phyloP scores from a whole-genome alignment of 2,113 vertebrate genomes.

The Sardina pilchardus region DNA sequence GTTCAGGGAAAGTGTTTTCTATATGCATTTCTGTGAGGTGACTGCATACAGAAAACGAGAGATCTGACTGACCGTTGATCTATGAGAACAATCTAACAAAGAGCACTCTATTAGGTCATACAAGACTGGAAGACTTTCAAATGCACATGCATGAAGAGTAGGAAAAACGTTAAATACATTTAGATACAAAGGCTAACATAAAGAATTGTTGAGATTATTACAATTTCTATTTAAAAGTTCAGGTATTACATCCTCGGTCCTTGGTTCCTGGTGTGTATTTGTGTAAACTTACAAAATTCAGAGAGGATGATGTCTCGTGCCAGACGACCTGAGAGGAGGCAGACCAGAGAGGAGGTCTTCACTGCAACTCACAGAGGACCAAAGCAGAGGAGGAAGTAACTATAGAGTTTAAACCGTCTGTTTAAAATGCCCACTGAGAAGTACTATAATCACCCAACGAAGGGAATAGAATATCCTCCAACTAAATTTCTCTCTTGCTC shows the following conservation, averaged over 20 bases:
- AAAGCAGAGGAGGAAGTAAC: slow-evolving; percentile 43
- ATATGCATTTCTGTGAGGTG: neutral
- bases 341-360: slow-evolving; percentile 67
- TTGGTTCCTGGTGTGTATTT: neutral
- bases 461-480: neutral
- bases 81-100: neutral
- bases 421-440: neutral
- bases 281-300: neutral
- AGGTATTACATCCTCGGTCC: neutral
- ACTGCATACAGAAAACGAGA: neutral
- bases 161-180: slow-evolving; percentile 57
- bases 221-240: neutral
- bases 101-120: slow-evolving; percentile 37
- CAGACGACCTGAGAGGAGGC: slow-evolving; percentile 80
- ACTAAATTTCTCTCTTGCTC: neutral
- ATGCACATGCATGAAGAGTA: slow-evolving; percentile 65
- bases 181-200: slow-evolving; percentile 55
- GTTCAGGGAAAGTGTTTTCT: neutral
- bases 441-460: neutral
- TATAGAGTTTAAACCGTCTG: neutral
- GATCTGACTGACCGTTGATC: neutral
- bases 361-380: slow-evolving; percentile 76
- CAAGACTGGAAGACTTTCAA: slow-evolving; percentile 56
- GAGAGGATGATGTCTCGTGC: slow-evolving; percentile 9
- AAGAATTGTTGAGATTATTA: slow-evolving; percentile 12